These are phyloP conservation scores for Ophthalmolycus amberensis DNA, from an alignment of 2,113 vertebrate genomes.

Conservation along the genomic window DNA sequence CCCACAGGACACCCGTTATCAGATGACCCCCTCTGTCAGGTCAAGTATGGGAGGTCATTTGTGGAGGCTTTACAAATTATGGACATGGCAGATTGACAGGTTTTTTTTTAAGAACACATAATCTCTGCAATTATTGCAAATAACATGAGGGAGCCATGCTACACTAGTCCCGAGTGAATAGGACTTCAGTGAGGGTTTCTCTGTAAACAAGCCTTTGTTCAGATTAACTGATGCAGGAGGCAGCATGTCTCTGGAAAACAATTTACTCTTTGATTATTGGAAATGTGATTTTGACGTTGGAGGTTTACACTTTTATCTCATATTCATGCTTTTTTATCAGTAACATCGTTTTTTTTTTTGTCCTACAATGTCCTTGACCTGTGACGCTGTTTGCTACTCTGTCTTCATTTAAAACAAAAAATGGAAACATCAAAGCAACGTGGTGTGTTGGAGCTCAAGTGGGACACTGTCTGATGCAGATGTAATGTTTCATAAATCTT, in stretches of 20 bases:
- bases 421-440: background rate
- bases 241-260: background rate
- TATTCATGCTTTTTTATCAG: background rate
- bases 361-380: background rate
- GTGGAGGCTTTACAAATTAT: background rate
- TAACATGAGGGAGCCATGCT: background rate
- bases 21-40: background rate
- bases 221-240: background rate
- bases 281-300: background rate
- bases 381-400: background rate
- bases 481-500: conserved; percentile 54
- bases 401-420: background rate
- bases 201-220: background rate
- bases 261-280: background rate
- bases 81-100: background rate
- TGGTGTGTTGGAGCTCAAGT: conserved; percentile 6
- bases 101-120: background rate
- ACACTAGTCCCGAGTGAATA: background rate
- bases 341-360: background rate
- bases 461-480: conserved; percentile 19
- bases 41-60: background rate
- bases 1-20: background rate
- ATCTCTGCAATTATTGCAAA: background rate
- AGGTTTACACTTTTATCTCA: background rate
- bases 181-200: background rate